Evolutionary conservation across 2,888 invertebrate genomes (phyloP).

Genomic region (Erebia ligea): DNA sequence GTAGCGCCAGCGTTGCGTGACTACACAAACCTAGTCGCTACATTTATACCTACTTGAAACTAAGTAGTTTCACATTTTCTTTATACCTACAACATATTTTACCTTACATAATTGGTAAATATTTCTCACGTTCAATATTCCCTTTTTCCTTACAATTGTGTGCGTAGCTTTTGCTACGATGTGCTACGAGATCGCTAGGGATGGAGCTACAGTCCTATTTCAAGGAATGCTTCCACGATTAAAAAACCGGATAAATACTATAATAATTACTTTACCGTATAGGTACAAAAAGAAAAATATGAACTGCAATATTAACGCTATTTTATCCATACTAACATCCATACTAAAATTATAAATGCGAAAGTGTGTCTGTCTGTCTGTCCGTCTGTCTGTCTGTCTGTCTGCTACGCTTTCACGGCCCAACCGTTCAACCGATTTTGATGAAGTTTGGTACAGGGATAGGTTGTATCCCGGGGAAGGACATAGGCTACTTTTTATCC

Average conservation of each 20-base stretch:
- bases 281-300: too few relatives aligned
- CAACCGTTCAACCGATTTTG: too few relatives aligned
- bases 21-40: constrained; percentile 7
- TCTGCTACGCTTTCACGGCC: too few relatives aligned
- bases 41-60: background rate
- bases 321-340: too few relatives aligned
- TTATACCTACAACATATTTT: background rate
- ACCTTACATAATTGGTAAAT: background rate
- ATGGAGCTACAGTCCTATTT: background rate
- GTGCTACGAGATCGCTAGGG: background rate
- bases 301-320: too few relatives aligned
- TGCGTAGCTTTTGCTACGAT: constrained; percentile 14
- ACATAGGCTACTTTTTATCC: too few relatives aligned
- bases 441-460: too few relatives aligned
- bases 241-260: background rate
- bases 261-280: background rate
- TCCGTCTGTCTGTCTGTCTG: too few relatives aligned
- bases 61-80: constrained; percentile 5
- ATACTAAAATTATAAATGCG: too few relatives aligned
- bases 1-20: constrained; percentile 26
- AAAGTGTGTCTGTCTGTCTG: too few relatives aligned
- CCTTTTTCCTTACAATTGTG: background rate
- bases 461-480: too few relatives aligned
- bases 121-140: background rate
- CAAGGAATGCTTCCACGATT: background rate